These are phyloP conservation scores for Xestia c-nigrum DNA, from an alignment of 2,888 invertebrate species.

Conservation along the genomic window DNA sequence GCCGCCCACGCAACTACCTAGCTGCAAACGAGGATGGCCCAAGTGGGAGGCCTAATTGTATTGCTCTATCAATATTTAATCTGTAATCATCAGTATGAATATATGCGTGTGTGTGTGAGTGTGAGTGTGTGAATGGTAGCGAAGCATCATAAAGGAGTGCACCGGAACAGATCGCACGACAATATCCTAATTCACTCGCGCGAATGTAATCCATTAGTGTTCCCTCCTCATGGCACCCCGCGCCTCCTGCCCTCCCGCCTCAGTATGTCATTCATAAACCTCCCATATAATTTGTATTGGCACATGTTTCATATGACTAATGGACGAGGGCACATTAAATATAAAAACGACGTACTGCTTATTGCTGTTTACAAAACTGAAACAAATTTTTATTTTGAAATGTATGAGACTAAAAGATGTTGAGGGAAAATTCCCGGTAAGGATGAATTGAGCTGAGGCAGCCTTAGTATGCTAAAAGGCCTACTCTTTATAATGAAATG, in stretches of 20 bases:
- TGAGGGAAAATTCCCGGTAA: slow-evolving; percentile 47
- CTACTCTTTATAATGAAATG: slow-evolving; percentile 37
- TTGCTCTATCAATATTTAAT: slow-evolving; percentile 76
- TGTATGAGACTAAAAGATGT: slow-evolving; percentile 51
- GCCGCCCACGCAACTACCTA: slow-evolving; percentile 34
- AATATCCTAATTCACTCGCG: slow-evolving; percentile 91
- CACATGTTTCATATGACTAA: slow-evolving; percentile 90
- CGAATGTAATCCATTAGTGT: slow-evolving; percentile 90
- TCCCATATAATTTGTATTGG: slow-evolving; percentile 90
- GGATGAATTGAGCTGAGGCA: slow-evolving; percentile 38
- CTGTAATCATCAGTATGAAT: slow-evolving; percentile 72
- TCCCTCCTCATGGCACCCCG: slow-evolving; percentile 72
- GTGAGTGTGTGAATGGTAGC: slow-evolving; percentile 75
- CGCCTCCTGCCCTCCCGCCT: slow-evolving; percentile 37
- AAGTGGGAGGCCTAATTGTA: slow-evolving; percentile 61
- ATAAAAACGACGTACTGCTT: slow-evolving; percentile 81
- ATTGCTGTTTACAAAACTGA: slow-evolving; percentile 77
- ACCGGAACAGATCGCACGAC: slow-evolving; percentile 89
- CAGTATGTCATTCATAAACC: slow-evolving; percentile 89
- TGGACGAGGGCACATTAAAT: slow-evolving; percentile 86
- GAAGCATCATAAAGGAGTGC: slow-evolving; percentile 85
- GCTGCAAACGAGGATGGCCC: slow-evolving; percentile 28
- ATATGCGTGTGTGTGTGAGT: slow-evolving; percentile 63
- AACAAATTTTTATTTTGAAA: slow-evolving; percentile 64
- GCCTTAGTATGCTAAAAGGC: slow-evolving; percentile 37